Percentiles rank a stretch among this genome's conserved stretches.
phyloP scores from a whole-genome alignment of 2,113 vertebrate genomes.

The Oryzias melastigma region DNA sequence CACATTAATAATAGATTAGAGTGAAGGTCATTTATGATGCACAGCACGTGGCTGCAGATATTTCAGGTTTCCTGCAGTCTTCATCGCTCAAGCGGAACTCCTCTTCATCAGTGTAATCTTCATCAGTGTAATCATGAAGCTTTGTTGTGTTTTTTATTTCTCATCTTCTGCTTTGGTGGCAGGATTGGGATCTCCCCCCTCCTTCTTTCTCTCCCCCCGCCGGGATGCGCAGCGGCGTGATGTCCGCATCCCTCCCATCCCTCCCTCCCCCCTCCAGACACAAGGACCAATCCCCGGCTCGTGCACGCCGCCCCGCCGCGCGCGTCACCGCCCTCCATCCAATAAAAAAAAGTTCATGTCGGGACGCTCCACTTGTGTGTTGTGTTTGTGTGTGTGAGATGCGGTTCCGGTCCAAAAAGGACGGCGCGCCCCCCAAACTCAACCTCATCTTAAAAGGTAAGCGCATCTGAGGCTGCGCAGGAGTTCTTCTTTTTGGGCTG shows the following conservation, averaged over 20 bases:
- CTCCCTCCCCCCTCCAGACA: slow-evolving; percentile 5
- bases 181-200: too few species aligned
- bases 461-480: slow-evolving; percentile 7
- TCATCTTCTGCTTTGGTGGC: too few species aligned
- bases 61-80: not conserved
- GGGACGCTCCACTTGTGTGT: slow-evolving; percentile 48
- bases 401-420: slow-evolving; percentile 60
- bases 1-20: slow-evolving; percentile 35
- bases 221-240: slow-evolving; percentile 14
- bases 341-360: slow-evolving; percentile 62
- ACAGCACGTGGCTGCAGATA: slow-evolving; percentile 26
- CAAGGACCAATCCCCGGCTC: slow-evolving; percentile 51
- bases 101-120: too few species aligned
- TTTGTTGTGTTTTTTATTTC: too few species aligned
- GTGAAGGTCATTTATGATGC: slow-evolving; percentile 39
- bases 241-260: slow-evolving; percentile 22
- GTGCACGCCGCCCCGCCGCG: slow-evolving; percentile 11
- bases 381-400: slow-evolving; percentile 33
- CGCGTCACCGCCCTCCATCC: slow-evolving; percentile 45
- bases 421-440: slow-evolving; percentile 21
- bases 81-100: not conserved
- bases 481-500: not conserved
- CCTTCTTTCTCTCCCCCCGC: too few species aligned
- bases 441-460: slow-evolving; percentile 63
- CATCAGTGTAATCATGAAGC: too few species aligned